phyloP scores from a whole-genome alignment of 2,113 vertebrate species.

The Gasterosteus nipponicus region DNA sequence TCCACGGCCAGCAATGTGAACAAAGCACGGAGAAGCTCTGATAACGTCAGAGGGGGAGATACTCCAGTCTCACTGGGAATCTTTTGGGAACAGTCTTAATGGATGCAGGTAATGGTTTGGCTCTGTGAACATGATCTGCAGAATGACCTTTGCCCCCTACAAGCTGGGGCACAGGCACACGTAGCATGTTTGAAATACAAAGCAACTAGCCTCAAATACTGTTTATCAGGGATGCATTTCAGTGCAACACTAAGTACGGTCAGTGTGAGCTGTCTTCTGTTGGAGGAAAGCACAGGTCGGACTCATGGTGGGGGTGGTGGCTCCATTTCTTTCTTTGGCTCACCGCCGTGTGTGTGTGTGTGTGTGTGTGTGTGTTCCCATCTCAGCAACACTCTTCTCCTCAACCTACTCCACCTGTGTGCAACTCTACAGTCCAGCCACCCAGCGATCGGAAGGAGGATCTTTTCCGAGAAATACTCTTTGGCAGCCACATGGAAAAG shows the following conservation, averaged over 20 bases:
- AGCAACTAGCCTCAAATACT: not conserved
- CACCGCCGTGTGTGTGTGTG: not conserved
- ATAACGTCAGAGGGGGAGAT: no score
- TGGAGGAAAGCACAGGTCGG: not conserved
- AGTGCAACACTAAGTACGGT: not conserved
- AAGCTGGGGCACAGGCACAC: no score
- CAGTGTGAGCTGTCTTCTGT: not conserved
- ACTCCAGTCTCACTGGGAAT: no score
- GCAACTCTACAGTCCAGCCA: conserved; percentile 78
- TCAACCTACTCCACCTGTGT: conserved; percentile 89
- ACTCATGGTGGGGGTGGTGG: not conserved
- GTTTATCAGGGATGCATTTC: not conserved
- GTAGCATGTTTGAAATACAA: not conserved
- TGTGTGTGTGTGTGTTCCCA: not conserved
- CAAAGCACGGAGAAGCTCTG: no score
- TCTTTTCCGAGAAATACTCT: conserved; percentile 81
- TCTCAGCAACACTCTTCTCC: conserved; percentile 85
- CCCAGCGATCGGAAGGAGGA: conserved; percentile 82
- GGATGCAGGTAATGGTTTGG: no score
- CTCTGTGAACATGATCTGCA: no score
- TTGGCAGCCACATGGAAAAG: conserved; percentile 86
- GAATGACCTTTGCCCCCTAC: no score
- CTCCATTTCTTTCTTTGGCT: not conserved
- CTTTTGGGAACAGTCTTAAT: no score
- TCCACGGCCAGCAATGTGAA: no score